Evolutionary conservation across 2,797 vertebrate species (phyloP).

Genomic region (Catamblyrhynchus diadema): DNA sequence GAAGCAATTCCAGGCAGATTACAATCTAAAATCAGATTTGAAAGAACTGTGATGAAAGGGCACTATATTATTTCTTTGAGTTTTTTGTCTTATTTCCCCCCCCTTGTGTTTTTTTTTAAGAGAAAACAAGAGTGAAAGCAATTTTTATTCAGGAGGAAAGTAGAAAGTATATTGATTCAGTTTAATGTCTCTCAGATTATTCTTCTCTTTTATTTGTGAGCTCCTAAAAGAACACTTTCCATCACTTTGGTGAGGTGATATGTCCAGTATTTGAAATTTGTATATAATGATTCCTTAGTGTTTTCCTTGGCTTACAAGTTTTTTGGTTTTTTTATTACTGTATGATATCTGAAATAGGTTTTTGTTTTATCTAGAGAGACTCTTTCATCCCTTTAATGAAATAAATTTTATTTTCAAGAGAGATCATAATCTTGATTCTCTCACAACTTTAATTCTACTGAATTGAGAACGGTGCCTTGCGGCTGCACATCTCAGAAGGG

Average conservation of each 20-base stretch:
- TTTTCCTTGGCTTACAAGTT: background rate
- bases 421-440: background rate
- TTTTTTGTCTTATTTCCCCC: background rate
- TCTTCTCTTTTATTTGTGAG: background rate
- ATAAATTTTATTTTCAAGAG: background rate
- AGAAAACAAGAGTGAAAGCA: background rate
- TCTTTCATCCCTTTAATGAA: background rate
- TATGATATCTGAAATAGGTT: background rate
- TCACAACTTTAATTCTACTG: background rate
- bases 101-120: background rate
- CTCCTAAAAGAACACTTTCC: background rate
- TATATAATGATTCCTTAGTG: background rate
- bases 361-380: background rate
- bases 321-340: background rate
- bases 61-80: background rate
- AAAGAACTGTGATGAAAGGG: background rate
- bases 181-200: background rate
- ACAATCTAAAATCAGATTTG: background rate
- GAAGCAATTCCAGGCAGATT: conserved; percentile 8
- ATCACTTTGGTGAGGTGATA: background rate
- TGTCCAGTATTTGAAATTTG: background rate
- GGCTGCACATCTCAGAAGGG: background rate
- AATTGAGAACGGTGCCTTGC: background rate
- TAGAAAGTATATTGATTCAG: background rate
- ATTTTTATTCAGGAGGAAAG: background rate